Conservation (phyloP, 23 tunicate species). For the Diplosoma virens region DNA sequence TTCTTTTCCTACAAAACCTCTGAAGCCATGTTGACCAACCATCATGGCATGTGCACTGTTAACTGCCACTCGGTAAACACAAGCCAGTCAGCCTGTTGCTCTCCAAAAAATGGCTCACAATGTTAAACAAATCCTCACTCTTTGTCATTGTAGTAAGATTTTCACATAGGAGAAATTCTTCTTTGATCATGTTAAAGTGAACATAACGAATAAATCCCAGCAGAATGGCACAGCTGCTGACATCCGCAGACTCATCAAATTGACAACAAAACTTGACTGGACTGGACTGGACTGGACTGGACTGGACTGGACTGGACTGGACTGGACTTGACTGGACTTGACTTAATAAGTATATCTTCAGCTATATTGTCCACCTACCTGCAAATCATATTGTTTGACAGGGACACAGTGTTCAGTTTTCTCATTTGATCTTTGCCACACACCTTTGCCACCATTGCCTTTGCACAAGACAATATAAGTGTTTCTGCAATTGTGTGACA, state of each 20-base stretch:
- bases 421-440: background rate
- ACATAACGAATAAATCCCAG: background rate
- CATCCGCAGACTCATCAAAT: background rate
- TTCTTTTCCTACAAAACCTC: constrained; percentile 1
- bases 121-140: background rate
- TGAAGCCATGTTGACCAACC: constrained; percentile 7
- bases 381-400: background rate
- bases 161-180: background rate
- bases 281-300: too few species aligned
- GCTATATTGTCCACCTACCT: background rate
- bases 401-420: too few species aligned
- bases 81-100: background rate
- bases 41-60: constrained; percentile 5
- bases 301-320: background rate
- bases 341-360: background rate
- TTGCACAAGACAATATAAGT: too few species aligned
- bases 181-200: background rate
- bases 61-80: background rate
- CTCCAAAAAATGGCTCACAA: background rate
- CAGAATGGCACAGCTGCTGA: background rate
- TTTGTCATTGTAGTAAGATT: background rate
- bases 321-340: background rate
- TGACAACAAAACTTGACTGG: background rate
- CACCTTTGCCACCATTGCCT: background rate
- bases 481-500: background rate